Percentiles rank a stretch among this genome's conserved stretches.
These are phyloP conservation scores for Orientallactaga bullata DNA, from an alignment of 2,113 vertebrate genomes.

Conservation along the genomic window DNA sequence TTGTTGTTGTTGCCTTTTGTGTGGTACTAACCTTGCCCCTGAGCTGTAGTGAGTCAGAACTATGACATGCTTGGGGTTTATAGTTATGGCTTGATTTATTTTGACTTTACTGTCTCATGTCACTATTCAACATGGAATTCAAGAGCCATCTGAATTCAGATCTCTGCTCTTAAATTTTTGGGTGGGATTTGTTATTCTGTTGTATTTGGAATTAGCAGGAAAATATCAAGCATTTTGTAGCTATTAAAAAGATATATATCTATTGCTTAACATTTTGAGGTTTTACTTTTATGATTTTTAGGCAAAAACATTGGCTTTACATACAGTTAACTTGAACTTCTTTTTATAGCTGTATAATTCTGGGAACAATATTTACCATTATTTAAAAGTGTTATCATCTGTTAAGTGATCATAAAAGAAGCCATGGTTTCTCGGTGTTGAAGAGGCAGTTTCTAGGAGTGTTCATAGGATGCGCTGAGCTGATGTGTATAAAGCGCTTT, in stretches of 20 bases:
- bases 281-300: background rate
- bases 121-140: background rate
- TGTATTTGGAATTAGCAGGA: background rate
- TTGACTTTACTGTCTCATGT: background rate
- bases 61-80: background rate
- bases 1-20: conserved; percentile 6
- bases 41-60: background rate
- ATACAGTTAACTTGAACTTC: background rate
- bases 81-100: background rate
- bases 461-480: background rate
- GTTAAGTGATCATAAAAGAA: background rate
- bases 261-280: background rate
- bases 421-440: background rate
- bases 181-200: background rate
- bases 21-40: background rate
- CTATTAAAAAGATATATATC: background rate
- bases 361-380: background rate
- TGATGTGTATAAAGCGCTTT: background rate
- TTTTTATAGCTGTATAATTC: background rate
- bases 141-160: conserved; percentile 7
- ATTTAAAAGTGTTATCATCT: background rate
- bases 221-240: background rate
- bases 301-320: background rate
- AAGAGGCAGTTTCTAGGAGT: background rate
- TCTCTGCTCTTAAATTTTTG: background rate